Evolutionary conservation across 2,888 invertebrate species (phyloP), one percentile per base, ranked within the genome.

Genomic region (Megaustenia siamemsis): DNA sequence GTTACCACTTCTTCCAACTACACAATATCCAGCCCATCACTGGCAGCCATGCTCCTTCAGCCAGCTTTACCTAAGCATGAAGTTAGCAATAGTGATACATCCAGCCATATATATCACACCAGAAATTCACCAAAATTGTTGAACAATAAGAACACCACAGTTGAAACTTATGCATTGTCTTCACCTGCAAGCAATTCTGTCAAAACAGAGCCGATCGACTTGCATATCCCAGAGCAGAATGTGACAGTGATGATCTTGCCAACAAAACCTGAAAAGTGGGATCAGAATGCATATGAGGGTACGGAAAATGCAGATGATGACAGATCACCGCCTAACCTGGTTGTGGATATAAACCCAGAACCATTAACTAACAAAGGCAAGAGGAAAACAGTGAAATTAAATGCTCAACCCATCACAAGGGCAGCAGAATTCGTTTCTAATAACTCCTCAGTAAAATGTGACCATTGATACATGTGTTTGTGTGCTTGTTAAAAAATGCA

Each of bases 161-260:
- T 53, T 35, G 40, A 18, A 10, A 68, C 28, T 53, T 63, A 53
- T 53, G 38, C n/a, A n/a, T n/a, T 35, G 6, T 69, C 71, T 24
- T 49, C n/a, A n/a, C 32, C 71, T 38, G 28, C 2, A 43, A 53
- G 28, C 40, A 28, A 12, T 38, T n/a, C 53, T 24, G 38, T 76
- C 3, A 83, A 83, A 53, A 38, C 38, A 38, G 77, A 83, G n/a
- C 77, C 77, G n/a, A 28, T 40, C 4, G 66, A 76, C 45, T 49
- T 35, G 10, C 60, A 49, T 24, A 32, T 6, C 35, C n/a, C 49
- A 35, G 49, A 60, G 15, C 60, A 77, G 18, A 49, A 24, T 1
- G 40, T 43, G 35, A 28, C 49, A 5, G 69, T 77, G n/a, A 53
- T 77, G 77, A 45, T 77, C 21, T 68, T 83, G 53, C 83, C 83